These are phyloP conservation scores for Sphaerodactylus townsendi DNA, from an alignment of 2,113 vertebrate genomes.

Conservation along the genomic window DNA sequence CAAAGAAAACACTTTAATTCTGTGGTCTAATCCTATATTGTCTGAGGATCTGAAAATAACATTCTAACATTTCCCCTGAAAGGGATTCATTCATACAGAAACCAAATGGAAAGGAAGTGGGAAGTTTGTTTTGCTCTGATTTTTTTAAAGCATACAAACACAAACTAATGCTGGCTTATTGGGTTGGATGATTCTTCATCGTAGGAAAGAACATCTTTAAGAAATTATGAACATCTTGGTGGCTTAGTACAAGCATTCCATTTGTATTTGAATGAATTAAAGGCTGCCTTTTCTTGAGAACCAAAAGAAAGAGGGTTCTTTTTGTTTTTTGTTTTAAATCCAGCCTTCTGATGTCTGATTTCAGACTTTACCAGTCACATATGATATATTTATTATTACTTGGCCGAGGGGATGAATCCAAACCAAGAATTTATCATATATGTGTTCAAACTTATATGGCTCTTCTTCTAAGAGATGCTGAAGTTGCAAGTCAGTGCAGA, in stretches of 20 bases:
- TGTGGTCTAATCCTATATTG: constrained; percentile 66
- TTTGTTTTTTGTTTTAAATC: constrained; percentile 43
- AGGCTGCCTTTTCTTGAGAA: constrained; percentile 67
- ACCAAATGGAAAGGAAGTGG: constrained; percentile 75
- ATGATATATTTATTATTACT: constrained; percentile 46
- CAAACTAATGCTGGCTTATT: constrained; percentile 67
- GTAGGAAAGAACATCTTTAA: constrained; percentile 75
- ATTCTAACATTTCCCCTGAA: constrained; percentile 63
- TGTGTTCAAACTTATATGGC: neutral
- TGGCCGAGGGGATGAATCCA: constrained; percentile 40
- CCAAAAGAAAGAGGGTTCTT: constrained; percentile 57
- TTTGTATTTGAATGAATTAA: constrained; percentile 71
- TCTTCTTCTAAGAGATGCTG: neutral
- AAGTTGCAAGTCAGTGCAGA: neutral
- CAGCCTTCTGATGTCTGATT: constrained; percentile 65
- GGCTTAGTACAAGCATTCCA: constrained; percentile 67
- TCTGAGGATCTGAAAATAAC: constrained; percentile 62
- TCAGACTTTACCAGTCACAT: constrained; percentile 55
- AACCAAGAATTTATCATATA: constrained; percentile 35
- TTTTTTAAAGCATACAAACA: constrained; percentile 68
- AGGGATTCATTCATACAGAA: constrained; percentile 71
- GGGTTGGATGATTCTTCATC: constrained; percentile 66
- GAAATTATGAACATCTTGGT: constrained; percentile 68
- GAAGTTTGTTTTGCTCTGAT: constrained; percentile 62
- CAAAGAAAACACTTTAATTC: constrained; percentile 70